phyloP scores from a whole-genome alignment of 1,140 invertebrate species.

The Leptopilina clavipes region DNA sequence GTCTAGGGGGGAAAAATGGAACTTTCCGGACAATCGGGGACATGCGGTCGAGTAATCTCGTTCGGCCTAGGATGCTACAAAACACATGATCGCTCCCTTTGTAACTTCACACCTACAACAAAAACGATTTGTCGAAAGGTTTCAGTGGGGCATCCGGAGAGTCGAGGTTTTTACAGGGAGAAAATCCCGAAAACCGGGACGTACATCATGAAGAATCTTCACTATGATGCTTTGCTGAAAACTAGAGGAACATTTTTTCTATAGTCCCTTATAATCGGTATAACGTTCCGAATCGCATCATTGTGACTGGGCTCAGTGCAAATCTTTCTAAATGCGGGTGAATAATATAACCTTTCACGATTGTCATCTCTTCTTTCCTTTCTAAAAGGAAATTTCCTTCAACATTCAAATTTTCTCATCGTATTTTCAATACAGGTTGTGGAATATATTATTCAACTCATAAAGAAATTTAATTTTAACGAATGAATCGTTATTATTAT shows the following conservation, averaged over 20 bases:
- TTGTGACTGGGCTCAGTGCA: conserved; percentile 47
- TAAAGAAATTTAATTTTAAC: no score
- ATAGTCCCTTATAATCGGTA: conserved; percentile 67
- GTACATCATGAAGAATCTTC: conserved; percentile 51
- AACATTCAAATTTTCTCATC: neutral
- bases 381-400: conserved; percentile 34
- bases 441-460: no score
- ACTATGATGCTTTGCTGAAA: conserved; percentile 42
- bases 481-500: no score
- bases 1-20: neutral
- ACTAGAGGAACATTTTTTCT: conserved; percentile 40
- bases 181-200: conserved; percentile 48
- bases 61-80: conserved; percentile 48
- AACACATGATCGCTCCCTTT: conserved; percentile 67
- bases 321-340: conserved; percentile 50
- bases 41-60: conserved; percentile 20
- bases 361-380: conserved; percentile 59
- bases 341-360: conserved; percentile 57
- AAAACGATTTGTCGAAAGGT: conserved; percentile 62
- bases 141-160: conserved; percentile 44
- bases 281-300: conserved; percentile 57
- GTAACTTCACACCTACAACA: conserved; percentile 71
- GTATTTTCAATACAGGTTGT: conserved; percentile 44
- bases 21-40: conserved; percentile 10
- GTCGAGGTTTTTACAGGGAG: conserved; percentile 52